phyloP scores from a whole-genome alignment of 2,797 vertebrate species.

The Catostomus latipinnis region DNA sequence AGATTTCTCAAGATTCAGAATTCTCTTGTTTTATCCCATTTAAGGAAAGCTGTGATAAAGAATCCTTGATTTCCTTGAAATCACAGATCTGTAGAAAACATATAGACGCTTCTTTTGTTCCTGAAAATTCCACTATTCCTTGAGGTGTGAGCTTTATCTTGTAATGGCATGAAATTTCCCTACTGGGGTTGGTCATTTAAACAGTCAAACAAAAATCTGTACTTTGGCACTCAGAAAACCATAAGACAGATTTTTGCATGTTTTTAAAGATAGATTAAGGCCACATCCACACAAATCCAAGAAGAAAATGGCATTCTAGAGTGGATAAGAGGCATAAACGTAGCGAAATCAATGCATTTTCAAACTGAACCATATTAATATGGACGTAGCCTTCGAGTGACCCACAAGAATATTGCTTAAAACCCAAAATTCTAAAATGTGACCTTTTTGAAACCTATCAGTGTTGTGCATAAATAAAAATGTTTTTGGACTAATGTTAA shows the following conservation, averaged over 20 bases:
- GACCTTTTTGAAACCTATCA: too few species aligned
- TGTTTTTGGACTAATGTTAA: too few species aligned
- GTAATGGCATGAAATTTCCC: conserved; percentile 64
- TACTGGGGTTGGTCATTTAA: conserved; percentile 69
- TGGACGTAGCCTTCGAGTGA: conserved; percentile 5
- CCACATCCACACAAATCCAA: too few species aligned
- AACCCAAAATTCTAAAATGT: background rate
- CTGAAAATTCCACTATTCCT: conserved; percentile 4
- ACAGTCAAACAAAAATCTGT: conserved; percentile 72
- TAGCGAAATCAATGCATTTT: too few species aligned
- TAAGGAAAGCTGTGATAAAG: background rate
- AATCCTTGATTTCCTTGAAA: conserved; percentile 22
- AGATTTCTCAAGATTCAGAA: background rate
- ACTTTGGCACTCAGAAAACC: conserved; percentile 36
- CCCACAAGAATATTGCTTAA: conserved; percentile 59
- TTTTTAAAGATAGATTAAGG: conserved; percentile 52
- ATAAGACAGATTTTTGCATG: conserved; percentile 8
- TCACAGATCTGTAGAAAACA: conserved; percentile 69
- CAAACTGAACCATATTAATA: too few species aligned
- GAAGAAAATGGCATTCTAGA: too few species aligned
- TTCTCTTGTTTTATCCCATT: conserved; percentile 5
- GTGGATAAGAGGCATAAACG: too few species aligned
- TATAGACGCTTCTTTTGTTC: conserved; percentile 60
- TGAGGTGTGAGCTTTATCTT: conserved; percentile 51
- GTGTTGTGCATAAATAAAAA: too few species aligned